A percentile compares a stretch with the other conserved stretches of the same genome.
Conservation (phyloP, 2,797 vertebrate genomes). For the Micromesistius poutassou region DNA sequence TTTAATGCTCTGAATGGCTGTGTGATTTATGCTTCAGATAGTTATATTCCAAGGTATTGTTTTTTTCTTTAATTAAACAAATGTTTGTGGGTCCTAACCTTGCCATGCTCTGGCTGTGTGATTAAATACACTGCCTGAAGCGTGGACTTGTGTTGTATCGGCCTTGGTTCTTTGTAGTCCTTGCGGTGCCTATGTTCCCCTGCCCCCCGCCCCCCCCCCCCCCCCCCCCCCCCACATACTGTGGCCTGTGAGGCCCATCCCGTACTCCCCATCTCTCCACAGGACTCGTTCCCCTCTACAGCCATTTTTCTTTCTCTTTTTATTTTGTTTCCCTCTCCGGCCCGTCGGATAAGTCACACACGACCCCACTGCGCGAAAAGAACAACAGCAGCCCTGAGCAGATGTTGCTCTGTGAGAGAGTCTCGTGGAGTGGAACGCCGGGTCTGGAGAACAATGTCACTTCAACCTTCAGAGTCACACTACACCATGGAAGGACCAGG, state of each 20-base stretch:
- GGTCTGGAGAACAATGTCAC: slow-evolving; percentile 53
- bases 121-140: slow-evolving; percentile 49
- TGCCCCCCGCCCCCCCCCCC: too few relatives aligned
- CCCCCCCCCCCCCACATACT: too few relatives aligned
- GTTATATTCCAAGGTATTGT: slow-evolving; percentile 17
- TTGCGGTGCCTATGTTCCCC: slow-evolving; percentile 55
- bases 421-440: slow-evolving; percentile 49
- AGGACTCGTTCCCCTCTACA: slow-evolving; percentile 62
- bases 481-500: slow-evolving; percentile 30
- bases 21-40: slow-evolving; percentile 19
- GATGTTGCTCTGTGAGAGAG: slow-evolving; percentile 53
- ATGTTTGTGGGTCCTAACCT: slow-evolving; percentile 35
- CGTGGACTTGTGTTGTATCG: slow-evolving; percentile 13
- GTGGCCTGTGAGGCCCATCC: slow-evolving; percentile 57
- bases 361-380: slow-evolving; percentile 66
- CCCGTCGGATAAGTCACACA: slow-evolving; percentile 69
- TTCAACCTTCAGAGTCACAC: slow-evolving; percentile 41
- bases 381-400: slow-evolving; percentile 68
- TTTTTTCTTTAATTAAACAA: slow-evolving; percentile 39
- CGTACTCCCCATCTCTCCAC: slow-evolving; percentile 64
- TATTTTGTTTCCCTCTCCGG: slow-evolving; percentile 52
- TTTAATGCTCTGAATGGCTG: slow-evolving; percentile 25
- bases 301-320: slow-evolving; percentile 61
- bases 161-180: slow-evolving; percentile 51
- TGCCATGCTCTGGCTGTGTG: slow-evolving; percentile 51